A percentile compares a stretch with the other conserved stretches of the same genome.
Conservation (phyloP, 2,113 vertebrate species). For the Pyrgilauda ruficollis region DNA sequence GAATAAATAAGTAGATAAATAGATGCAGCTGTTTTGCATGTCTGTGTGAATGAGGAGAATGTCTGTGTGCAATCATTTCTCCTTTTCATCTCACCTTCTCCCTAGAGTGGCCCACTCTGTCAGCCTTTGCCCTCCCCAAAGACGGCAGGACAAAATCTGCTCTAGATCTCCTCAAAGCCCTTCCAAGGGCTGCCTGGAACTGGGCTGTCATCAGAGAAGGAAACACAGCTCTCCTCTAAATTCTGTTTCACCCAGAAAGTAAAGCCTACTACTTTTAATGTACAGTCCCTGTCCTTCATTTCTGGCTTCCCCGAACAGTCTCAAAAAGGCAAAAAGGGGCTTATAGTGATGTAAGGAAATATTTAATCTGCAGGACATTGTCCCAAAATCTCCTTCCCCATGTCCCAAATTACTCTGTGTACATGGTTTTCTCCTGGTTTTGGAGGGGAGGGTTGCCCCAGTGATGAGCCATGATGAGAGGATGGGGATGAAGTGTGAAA, state of each 20-base stretch:
- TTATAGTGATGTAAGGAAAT: background rate
- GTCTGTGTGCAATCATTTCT: background rate
- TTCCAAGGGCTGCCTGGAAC: background rate
- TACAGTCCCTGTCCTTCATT: background rate
- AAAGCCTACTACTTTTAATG: background rate
- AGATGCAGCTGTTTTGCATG: background rate
- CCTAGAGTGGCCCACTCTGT: background rate
- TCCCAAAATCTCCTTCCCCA: background rate
- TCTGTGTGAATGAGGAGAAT: background rate
- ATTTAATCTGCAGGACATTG: background rate
- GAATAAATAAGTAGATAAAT: background rate
- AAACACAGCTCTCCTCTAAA: background rate
- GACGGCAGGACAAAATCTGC: background rate
- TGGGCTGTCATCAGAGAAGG: background rate
- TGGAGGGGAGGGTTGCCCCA: background rate
- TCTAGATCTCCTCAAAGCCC: background rate
- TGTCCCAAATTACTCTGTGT: background rate
- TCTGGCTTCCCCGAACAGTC: background rate
- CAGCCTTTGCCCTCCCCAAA: background rate
- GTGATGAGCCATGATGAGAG: background rate
- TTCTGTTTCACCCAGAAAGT: background rate
- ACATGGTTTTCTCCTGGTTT: background rate
- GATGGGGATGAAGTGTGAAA: background rate
- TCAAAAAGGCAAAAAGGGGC: background rate
- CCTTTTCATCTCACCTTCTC: background rate